Evolutionary conservation across 1,140 invertebrate genomes (phyloP), one percentile per base, ranked within the genome.

Genomic region (Apis florea): DNA sequence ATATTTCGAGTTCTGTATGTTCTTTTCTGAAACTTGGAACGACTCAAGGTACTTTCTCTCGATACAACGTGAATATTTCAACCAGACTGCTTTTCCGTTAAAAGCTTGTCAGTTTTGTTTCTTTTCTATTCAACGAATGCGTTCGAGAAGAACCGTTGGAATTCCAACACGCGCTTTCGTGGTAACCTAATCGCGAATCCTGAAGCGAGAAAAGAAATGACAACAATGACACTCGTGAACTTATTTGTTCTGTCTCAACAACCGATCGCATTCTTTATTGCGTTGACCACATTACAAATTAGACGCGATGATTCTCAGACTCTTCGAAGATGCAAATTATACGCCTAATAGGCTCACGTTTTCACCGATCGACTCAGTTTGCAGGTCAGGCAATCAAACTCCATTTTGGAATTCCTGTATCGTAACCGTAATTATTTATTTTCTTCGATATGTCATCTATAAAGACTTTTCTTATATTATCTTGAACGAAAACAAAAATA

Each of bases 251-350:
- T 40, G 72, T 74, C 47, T 63, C 56, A n/a, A 67, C 63, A n/a
- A 13, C 59, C 70, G 71, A 79, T 83, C 79, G 79, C 75, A 76
- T 76, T 83, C 70, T 85, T 86, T 77, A 53, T 51, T 58, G 79
- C 83, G 80, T 86, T 82, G 83, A 79, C 83, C 83, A 79, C 83
- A 86, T 86, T 76, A 79, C 75, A 40, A 77, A 85, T 74, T 76
- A 84, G 51, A 66, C 59, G 24, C 83, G 66, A 75, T 66, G 66
- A 61, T 66, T 71, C 53, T 85, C 77, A 75, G 63, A 83, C 79
- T 74, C 67, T 53, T 79, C 74, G 61, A 54, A 51, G 61, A 86
- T 86, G 85, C 71, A 85, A 86, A 86, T 86, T 83, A 83, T 70
- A n/a, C 61, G 59, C 61, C 79, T 86, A 81, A 84, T 79, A 83